These are phyloP conservation scores for Sminthurides bifidus DNA, from an alignment of 1,140 invertebrate species.

Conservation along the genomic window DNA sequence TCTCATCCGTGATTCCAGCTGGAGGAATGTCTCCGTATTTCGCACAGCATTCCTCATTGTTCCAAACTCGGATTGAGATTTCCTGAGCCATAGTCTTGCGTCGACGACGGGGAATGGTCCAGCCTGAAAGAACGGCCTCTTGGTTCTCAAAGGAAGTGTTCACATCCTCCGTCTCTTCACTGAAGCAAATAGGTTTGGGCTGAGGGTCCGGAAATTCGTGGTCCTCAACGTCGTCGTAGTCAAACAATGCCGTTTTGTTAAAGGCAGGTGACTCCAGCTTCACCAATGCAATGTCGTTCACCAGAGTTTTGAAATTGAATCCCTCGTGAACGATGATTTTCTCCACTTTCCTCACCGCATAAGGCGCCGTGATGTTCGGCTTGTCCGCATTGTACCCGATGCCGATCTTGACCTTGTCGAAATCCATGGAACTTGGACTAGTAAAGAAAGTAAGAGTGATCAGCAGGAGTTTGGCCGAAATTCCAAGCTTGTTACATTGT, in stretches of 20 bases:
- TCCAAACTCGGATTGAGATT: conserved; percentile 5
- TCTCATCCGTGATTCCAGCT: conserved; percentile 1
- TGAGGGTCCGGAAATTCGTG: not conserved
- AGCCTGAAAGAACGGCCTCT: not conserved
- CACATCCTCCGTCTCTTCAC: not conserved
- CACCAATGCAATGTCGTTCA: conserved; percentile 73
- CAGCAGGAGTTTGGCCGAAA: not conserved
- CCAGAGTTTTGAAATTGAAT: conserved; percentile 68
- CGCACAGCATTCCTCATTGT: conserved; percentile 6
- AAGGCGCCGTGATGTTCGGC: conserved; percentile 50
- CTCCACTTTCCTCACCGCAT: conserved; percentile 62
- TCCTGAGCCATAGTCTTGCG: conserved; percentile 4
- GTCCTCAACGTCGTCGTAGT: not conserved
- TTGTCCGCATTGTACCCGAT: conserved; percentile 74
- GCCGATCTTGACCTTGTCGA: conserved; percentile 61
- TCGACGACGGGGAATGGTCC: not conserved
- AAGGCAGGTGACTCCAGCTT: conserved; percentile 57
- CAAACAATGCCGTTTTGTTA: not conserved
- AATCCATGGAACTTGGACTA: conserved; percentile 79
- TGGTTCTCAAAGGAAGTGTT: not conserved
- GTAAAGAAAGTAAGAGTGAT: conserved; percentile 34
- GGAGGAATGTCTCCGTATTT: conserved; percentile 8
- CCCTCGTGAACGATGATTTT: conserved; percentile 68
- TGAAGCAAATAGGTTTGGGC: conserved; percentile 6
- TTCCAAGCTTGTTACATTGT: not conserved